Percentiles rank a stretch among this genome's conserved stretches.
Conservation (phyloP, 2,113 vertebrate species). For the Nothoprocta pentlandii region DNA sequence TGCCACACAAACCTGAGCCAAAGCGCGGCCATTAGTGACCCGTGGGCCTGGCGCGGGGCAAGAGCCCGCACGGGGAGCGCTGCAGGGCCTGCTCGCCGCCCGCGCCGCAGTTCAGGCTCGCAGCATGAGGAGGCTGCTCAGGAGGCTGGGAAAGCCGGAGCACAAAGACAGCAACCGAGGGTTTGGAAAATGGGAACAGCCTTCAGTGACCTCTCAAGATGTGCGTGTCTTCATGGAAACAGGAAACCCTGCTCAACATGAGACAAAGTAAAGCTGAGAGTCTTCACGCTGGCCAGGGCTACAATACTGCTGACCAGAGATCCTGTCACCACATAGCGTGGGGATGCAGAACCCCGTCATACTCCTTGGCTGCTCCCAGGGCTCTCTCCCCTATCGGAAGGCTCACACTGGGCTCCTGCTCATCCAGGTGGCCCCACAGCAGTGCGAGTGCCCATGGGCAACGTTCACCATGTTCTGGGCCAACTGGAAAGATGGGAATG, state of each 20-base stretch:
- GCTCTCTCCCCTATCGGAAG: background rate
- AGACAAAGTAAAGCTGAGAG: background rate
- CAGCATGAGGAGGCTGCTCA: background rate
- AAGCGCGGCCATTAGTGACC: background rate
- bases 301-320: background rate
- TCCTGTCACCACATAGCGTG: background rate
- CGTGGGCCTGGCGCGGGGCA: background rate
- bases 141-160: background rate
- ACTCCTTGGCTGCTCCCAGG: background rate
- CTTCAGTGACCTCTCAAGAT: background rate
- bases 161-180: background rate
- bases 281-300: background rate
- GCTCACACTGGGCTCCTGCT: background rate
- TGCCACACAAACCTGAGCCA: background rate
- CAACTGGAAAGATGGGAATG: background rate
- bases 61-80: accelerated
- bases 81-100: background rate
- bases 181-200: background rate
- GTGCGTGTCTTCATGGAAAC: background rate
- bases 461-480: background rate
- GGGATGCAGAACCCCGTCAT: background rate
- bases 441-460: background rate
- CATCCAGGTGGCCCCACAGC: background rate
- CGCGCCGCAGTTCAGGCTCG: background rate
- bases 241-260: background rate